Evolutionary conservation across 2,113 vertebrate species (phyloP), one percentile per base, ranked within the genome.

Genomic region (Ceyx melanurus): DNA sequence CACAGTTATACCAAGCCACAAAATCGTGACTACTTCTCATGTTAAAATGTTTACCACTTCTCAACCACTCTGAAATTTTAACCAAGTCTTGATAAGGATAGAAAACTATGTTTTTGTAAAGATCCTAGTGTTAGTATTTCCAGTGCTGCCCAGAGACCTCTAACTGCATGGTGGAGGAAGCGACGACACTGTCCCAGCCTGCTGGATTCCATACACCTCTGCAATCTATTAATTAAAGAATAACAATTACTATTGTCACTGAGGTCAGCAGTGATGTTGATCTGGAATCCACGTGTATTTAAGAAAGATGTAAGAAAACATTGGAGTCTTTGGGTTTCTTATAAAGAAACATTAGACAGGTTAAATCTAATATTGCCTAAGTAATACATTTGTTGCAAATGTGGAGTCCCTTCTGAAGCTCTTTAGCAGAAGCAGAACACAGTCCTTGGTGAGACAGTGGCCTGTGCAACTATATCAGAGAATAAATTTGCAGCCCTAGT

Each of bases 1-100:
- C 2, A 1, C 1, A 0, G 14, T 4, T 61, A 13, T 1, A 3
- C 35, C 45, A 78, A 70, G 43, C 20, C 78, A 76, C 64, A 65
- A 92, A 84, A 54, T 19, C 31, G 48, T 9, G 20, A 21, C 19
- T 42, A 45, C 31, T 85, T 85, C 84, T 67, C 74, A 42, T 0
- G 0, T 51, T 64, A 62, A 89, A 82, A 86, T 23, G 10, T 42
- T 76, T 82, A 54, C 25, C 13, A 6, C 43, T 89, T 85, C 40
- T 71, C 46, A 25, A 67, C 46, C 35, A 53, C 10, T 2, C 16
- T 68, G 57, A 90, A 64, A 58, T 91, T 84, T 92, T 85, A 90
- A 82, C 15, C 46, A 66, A 86, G 57, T 18, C 35, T 50, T 31
- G 40, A 82, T 70, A 72, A 71, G 25, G 60, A 51, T 8, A 31